Conservation (phyloP, 2,797 vertebrate species). For the Xiphophorus birchmanni region DNA sequence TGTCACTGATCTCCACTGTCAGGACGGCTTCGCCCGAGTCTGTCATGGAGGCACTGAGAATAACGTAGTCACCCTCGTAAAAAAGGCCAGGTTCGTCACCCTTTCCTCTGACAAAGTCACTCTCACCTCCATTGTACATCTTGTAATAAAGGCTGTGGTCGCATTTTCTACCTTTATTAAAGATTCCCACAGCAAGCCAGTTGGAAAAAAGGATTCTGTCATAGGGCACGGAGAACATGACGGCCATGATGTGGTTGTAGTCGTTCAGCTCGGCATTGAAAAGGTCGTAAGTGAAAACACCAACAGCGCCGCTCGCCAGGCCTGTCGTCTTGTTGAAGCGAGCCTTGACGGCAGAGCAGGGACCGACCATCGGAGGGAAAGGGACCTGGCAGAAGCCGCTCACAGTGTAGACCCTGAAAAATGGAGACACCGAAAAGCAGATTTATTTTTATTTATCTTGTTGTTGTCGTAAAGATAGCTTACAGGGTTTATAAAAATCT, state of each 20-base stretch:
- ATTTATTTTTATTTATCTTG: not conserved
- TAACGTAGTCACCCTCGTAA: conserved; percentile 50
- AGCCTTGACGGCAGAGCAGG: conserved; percentile 36
- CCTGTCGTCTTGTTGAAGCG: conserved; percentile 61
- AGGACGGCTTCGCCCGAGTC: conserved; percentile 56
- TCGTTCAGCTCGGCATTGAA: conserved; percentile 48
- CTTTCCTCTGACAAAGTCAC: conserved; percentile 55
- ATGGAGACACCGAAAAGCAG: not conserved
- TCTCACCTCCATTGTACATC: conserved; percentile 63
- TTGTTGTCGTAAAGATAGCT: not conserved
- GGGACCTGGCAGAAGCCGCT: conserved; percentile 65
- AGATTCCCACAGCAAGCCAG: conserved; percentile 70
- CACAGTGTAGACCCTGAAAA: conserved; percentile 61
- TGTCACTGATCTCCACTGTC: conserved; percentile 59
- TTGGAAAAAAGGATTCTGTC: conserved; percentile 68
- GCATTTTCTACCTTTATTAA: conserved; percentile 48
- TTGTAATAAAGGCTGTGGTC: conserved; percentile 59
- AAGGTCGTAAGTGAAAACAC: conserved; percentile 71
- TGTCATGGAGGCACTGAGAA: conserved; percentile 64
- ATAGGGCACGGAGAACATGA: conserved; percentile 73
- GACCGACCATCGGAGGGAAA: conserved; percentile 52
- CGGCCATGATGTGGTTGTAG: conserved; percentile 56
- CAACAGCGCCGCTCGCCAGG: conserved; percentile 54
- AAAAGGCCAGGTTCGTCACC: conserved; percentile 54
- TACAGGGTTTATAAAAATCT: not conserved